Base-by-base conservation (phyloP, 1,140 invertebrate species). In the Trinorchestia longiramus region DNA sequence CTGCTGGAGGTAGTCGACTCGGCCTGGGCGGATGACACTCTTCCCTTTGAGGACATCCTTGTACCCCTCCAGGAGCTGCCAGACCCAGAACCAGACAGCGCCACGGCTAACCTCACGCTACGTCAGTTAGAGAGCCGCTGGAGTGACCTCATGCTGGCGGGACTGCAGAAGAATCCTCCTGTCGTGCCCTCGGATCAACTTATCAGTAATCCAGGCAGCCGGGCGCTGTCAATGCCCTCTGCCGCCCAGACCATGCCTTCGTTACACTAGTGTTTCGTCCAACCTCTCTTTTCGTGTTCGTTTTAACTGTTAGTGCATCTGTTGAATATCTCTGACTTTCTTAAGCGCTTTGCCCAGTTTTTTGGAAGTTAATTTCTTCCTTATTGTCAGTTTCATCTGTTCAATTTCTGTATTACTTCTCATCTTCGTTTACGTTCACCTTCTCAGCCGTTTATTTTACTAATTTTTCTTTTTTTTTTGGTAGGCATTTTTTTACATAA, bases 1-100 rank as follows among this genome's bases (percentile, higher is more conserved):
- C 97, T 99, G 95, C 98, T 99, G 96, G 99, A 99, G 97, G 97
- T 99, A 96, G 98, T 99, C 95, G 99, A 99, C 97, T 98, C 99
- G 96, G 98, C 98, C 97, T 99, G 99, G 99, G 98, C 98, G 96
- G 98, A 98, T 96, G 99, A 99, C 97, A 98, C 98, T 96, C 97
- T 99, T 57, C 99, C 99, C 40, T 98, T 98, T 97, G 99, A 99
- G 97, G 99, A 99, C 97, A 99, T 99, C 97, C 97, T 98, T 96
- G 99, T 99, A 28, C 99, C 99, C 23, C 97, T 98, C 90, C 98
- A 98, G 96, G 99, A 99, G 97, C 97, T 99, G 53, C 98, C 99
- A 15, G 99, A 99, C 97, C 98, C 99, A 0, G 99, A 99, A 97
- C 99, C 99, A 47, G 99, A 99, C 97, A 99, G 99, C 97, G 99